Evolutionary conservation across 2,113 vertebrate genomes (phyloP).

Genomic region (Notothenia coriiceps): DNA sequence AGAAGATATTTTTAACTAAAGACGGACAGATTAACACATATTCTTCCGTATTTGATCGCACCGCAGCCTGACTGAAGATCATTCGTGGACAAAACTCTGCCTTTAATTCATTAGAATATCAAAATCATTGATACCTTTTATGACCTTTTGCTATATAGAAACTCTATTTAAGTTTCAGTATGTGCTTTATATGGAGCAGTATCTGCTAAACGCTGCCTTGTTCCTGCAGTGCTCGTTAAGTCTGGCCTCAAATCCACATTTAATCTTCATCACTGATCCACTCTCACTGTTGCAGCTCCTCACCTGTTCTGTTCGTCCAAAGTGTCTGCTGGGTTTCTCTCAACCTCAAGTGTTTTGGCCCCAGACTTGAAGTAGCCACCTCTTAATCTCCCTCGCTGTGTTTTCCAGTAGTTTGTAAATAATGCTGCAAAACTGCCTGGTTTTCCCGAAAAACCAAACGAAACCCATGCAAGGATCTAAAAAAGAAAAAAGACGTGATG

Average conservation of each 20-base stretch:
- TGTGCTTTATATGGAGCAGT: constrained; percentile 52
- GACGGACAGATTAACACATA: constrained; percentile 18
- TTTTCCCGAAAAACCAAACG: constrained; percentile 76
- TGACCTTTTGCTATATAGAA: constrained; percentile 18
- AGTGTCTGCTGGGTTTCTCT: constrained; percentile 46
- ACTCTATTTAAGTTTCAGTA: constrained; percentile 10
- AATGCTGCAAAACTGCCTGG: constrained; percentile 91
- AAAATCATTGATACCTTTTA: background rate
- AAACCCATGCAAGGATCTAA: constrained; percentile 84
- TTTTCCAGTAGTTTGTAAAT: constrained; percentile 85
- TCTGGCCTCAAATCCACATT: background rate
- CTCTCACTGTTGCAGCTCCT: background rate
- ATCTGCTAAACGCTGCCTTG: constrained; percentile 23
- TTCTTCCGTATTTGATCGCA: background rate
- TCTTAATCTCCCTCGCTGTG: constrained; percentile 31
- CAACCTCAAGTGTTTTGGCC: constrained; percentile 14
- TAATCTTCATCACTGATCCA: background rate
- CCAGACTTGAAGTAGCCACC: constrained; percentile 45
- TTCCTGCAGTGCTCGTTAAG: constrained; percentile 5
- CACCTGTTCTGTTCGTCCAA: background rate
- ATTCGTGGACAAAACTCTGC: background rate
- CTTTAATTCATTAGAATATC: constrained; percentile 7
- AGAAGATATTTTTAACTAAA: constrained; percentile 4
- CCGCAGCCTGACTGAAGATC: background rate
- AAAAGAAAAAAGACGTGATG: constrained; percentile 70